A percentile compares a stretch with the other conserved stretches of the same genome.
These are phyloP conservation scores for Cenopis cana DNA, from an alignment of 2,888 invertebrate species.

Conservation along the genomic window DNA sequence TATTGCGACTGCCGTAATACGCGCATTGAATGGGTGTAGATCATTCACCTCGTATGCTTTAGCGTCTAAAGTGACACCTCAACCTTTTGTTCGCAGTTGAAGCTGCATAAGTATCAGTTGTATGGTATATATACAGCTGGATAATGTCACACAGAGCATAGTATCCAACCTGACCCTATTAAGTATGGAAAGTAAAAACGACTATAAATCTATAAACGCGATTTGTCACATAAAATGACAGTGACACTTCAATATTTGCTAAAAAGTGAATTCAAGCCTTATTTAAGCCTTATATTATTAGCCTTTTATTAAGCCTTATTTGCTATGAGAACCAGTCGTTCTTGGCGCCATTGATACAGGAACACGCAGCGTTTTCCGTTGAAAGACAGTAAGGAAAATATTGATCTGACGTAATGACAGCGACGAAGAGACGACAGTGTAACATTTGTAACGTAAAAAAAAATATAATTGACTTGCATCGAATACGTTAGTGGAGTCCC, in stretches of 20 bases:
- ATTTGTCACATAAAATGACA: too few relatives aligned
- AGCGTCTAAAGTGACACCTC: constrained; percentile 5
- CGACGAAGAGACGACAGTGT: not conserved
- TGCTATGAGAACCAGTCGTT: not conserved
- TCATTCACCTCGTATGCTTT: constrained; percentile 38
- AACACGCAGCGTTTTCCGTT: not conserved
- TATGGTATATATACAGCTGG: not conserved
- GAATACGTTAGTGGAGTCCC: not conserved
- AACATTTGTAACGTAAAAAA: not conserved
- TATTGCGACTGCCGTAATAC: constrained; percentile 29
- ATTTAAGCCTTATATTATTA: too few relatives aligned
- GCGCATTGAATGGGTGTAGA: constrained; percentile 18
- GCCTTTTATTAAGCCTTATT: not conserved
- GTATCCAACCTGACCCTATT: not conserved
- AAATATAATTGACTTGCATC: not conserved
- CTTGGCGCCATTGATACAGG: not conserved
- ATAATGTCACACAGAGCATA: not conserved
- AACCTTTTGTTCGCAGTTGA: constrained; percentile 6
- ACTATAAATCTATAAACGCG: not conserved
- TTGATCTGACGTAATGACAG: not conserved
- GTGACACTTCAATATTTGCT: too few relatives aligned
- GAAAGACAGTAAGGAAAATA: not conserved
- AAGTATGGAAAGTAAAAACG: not conserved
- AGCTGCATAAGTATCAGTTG: not conserved
- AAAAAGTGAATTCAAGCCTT: not conserved